Conservation (phyloP, 2,888 invertebrate species). For the Drosophila kanekoi region DNA sequence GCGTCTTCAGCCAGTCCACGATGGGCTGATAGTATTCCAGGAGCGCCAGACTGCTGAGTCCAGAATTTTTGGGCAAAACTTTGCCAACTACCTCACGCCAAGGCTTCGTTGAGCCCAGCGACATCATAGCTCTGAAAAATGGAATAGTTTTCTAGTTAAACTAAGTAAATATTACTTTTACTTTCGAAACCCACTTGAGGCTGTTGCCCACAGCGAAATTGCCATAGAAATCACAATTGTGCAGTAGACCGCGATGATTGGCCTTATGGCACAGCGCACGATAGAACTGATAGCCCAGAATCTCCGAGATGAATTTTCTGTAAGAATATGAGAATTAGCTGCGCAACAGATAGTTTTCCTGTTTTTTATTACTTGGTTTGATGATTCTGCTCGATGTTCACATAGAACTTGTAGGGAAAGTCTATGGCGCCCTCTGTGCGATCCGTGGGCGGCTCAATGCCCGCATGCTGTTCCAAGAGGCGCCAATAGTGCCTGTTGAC, state of each 20-base stretch:
- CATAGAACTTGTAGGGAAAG: conserved; percentile 91
- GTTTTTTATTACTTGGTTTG: conserved; percentile 79
- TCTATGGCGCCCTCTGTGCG: conserved; percentile 90
- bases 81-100: conserved; percentile 92
- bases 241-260: conserved; percentile 90
- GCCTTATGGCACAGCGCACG: conserved; percentile 91
- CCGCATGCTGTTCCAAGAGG: conserved; percentile 87
- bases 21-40: conserved; percentile 92
- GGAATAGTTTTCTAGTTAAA: background rate
- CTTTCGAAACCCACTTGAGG: conserved; percentile 83
- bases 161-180: conserved; percentile 45
- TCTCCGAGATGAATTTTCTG: conserved; percentile 91
- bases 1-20: conserved; percentile 71
- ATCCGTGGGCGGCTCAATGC: conserved; percentile 88
- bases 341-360: no score
- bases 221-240: conserved; percentile 94
- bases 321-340: conserved; percentile 50
- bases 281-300: conserved; percentile 93
- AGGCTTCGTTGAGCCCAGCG: conserved; percentile 89
- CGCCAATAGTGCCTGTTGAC: conserved; percentile 90
- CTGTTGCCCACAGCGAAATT: conserved; percentile 91
- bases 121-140: conserved; percentile 85
- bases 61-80: conserved; percentile 89
- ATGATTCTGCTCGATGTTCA: conserved; percentile 82
- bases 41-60: conserved; percentile 90